A percentile compares a stretch with the other conserved stretches of the same genome.
Conservation (phyloP, 2,797 vertebrate genomes). For the Tenualosa ilisha region DNA sequence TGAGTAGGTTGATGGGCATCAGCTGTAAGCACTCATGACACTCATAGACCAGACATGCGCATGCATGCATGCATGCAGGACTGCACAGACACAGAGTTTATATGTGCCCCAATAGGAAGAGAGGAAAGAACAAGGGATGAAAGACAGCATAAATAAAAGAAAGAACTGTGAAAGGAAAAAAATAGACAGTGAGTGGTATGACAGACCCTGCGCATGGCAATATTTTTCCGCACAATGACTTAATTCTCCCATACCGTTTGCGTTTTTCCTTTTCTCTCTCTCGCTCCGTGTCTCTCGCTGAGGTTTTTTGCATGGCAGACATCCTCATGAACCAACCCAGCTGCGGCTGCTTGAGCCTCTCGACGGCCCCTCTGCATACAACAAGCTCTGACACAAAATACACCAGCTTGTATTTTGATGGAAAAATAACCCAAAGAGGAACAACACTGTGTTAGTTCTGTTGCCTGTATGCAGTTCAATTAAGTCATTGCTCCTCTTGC, state of each 20-base stretch:
- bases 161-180: neutral
- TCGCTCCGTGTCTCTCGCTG: slow-evolving; percentile 29
- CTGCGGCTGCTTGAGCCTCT: slow-evolving; percentile 45
- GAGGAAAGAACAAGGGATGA: neutral
- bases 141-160: neutral
- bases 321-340: slow-evolving; percentile 38
- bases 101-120: neutral
- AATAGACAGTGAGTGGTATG: neutral
- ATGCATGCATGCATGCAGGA: neutral
- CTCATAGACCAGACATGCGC: neutral
- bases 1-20: neutral
- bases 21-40: neutral
- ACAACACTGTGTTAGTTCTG: slow-evolving; percentile 10
- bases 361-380: slow-evolving; percentile 51
- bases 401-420: slow-evolving; percentile 52
- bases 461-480: slow-evolving; percentile 51
- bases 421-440: neutral
- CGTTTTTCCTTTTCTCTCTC: neutral
- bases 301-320: slow-evolving; percentile 52
- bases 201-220: slow-evolving; percentile 41
- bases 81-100: no score
- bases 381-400: slow-evolving; percentile 46
- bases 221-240: slow-evolving; percentile 41
- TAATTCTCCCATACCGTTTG: slow-evolving; percentile 42
- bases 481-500: slow-evolving; percentile 53